These are phyloP conservation scores for Bombus waltoni DNA, from an alignment of 1,140 invertebrate genomes.

Conservation along the genomic window DNA sequence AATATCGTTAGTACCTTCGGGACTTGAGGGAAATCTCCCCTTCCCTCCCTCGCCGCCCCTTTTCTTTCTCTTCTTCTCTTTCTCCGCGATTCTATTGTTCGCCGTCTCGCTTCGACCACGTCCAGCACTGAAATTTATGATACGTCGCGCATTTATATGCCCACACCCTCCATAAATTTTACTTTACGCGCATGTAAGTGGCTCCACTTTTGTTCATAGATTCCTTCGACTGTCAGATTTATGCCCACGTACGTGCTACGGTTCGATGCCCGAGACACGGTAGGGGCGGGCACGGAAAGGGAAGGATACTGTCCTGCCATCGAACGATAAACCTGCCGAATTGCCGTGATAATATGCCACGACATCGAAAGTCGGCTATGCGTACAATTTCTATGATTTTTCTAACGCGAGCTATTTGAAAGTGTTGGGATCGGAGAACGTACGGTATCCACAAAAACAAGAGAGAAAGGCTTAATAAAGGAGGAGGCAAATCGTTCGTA, in stretches of 20 bases:
- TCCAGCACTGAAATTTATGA: constrained; percentile 73
- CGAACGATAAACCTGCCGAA: not conserved
- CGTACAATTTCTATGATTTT: too few relatives aligned
- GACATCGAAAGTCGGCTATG: not conserved
- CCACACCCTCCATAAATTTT: constrained; percentile 74
- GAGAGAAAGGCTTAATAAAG: too few relatives aligned
- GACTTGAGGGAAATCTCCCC: constrained; percentile 47
- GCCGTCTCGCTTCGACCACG: constrained; percentile 5
- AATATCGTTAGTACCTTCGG: constrained; percentile 74
- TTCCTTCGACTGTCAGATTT: constrained; percentile 77
- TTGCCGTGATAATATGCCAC: not conserved
- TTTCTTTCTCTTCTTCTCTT: not conserved
- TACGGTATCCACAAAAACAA: too few relatives aligned
- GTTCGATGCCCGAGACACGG: constrained; percentile 55
- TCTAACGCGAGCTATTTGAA: too few relatives aligned
- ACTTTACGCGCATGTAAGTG: constrained; percentile 77
- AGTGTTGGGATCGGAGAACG: too few relatives aligned
- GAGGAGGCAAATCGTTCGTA: too few relatives aligned
- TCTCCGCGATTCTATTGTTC: not conserved
- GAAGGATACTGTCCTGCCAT: not conserved
- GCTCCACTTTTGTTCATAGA: constrained; percentile 80
- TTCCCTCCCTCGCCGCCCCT: not conserved
- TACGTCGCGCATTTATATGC: constrained; percentile 77
- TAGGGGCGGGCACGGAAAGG: constrained; percentile 2
- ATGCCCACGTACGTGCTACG: constrained; percentile 63